Evolutionary conservation across 35 echinoderm and acorn worm genomes (phyloP), one percentile per base, ranked within the genome.

Genomic region (Eucidaris tribuloides): DNA sequence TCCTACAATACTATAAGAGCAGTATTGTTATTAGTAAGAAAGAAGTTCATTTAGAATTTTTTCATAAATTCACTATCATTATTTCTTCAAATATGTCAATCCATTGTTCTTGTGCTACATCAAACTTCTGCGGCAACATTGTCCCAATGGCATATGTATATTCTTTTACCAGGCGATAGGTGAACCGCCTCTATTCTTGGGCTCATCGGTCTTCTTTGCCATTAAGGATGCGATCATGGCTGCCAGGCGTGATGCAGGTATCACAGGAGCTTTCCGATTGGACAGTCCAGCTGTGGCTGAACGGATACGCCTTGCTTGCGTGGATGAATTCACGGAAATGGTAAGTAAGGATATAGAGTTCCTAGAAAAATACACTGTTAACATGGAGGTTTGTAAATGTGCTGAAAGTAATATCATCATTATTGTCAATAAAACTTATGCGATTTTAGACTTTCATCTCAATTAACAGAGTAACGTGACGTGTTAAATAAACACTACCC

Each of bases 201-300:
- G 80, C 23, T 46, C 85, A 19, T 88, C 94, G 6, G 85, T 97
- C 0, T 85, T 91, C 55, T 97, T 92, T 60, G 89, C 94, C 7
- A 91, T 97, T 65, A 91, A 88, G 64, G 94, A 97, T 45, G 94
- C 94, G 22, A 89, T 97, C 62, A 61, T 33, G 34, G 77, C 89
- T 28, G 89, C 94, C 24, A 81, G 94, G 28, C 34, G 46, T 18
- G 85, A 97, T 81, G 83, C 76, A 18, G 89, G 89, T 9, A 17
- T 92, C 4, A 31, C 72, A 2, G 68, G 76, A 32, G 22, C 44
- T 11, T 91, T 97, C 28, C 32, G 60, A 14, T 39, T 97, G 20
- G 85, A 97, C 68, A 92, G 63, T 20, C 94, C 94, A 62, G 85
- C 94, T 11, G 84, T 84, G 27, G 79, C 88, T 15, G 94, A 97